A percentile compares a stretch with the other conserved stretches of the same genome.
phyloP scores from a whole-genome alignment of 37 sponge, comb jelly and placozoan genomes.

The Corticium candelabrum region DNA sequence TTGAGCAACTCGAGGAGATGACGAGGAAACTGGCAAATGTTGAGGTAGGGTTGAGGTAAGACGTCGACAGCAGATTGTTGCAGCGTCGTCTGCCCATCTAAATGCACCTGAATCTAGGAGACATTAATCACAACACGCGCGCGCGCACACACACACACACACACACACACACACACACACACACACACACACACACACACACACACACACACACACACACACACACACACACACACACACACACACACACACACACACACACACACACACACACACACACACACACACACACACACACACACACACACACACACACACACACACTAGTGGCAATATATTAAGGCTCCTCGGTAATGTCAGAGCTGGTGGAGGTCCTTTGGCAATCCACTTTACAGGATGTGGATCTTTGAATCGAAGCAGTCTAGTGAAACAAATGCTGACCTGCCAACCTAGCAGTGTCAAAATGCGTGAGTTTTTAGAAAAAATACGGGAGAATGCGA shows the following conservation, averaged over 20 bases:
- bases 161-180: conserved; percentile 9
- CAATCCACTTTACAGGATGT: not conserved
- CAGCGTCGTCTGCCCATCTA: not conserved
- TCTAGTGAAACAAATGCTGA: not conserved
- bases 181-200: too few species aligned
- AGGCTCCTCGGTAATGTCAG: too few species aligned
- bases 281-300: conserved; percentile 11
- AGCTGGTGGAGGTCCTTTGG: not conserved
- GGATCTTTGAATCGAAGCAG: not conserved
- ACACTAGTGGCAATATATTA: too few species aligned
- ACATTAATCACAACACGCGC: too few species aligned
- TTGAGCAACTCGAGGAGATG: not conserved
- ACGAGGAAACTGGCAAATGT: not conserved
- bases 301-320: too few species aligned
- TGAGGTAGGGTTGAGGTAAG: not conserved
- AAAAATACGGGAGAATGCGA: too few species aligned
- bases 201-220: conserved; percentile 24
- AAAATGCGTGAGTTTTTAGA: too few species aligned
- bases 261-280: conserved; percentile 7
- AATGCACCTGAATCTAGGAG: too few species aligned
- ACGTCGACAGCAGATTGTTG: not conserved
- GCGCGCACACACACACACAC: not conserved
- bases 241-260: conserved; percentile 2
- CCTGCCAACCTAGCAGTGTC: too few species aligned
- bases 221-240: conserved; percentile 15